Conservation (phyloP, 2,888 invertebrate species). For the Drosophila mulleri region DNA sequence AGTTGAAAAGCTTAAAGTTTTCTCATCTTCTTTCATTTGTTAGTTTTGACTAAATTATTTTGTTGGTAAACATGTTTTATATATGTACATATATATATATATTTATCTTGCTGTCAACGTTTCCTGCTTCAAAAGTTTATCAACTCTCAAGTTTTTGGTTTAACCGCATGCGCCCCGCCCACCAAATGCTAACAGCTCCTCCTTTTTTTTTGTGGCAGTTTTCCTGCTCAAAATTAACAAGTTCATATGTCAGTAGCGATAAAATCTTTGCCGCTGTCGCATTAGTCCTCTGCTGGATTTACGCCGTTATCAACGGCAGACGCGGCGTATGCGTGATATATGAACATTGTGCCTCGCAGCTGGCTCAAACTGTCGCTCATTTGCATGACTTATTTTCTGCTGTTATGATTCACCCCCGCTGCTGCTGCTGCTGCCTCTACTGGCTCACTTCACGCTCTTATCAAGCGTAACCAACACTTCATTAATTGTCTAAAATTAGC, state of each 20-base stretch:
- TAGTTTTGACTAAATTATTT: neutral
- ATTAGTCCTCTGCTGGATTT: constrained; percentile 25
- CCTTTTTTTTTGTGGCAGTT: constrained; percentile 3
- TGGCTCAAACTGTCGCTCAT: constrained; percentile 62
- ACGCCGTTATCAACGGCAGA: constrained; percentile 58
- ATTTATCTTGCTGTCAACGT: neutral
- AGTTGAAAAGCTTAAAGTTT: constrained; percentile 1
- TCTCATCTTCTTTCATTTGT: neutral
- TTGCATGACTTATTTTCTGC: constrained; percentile 72
- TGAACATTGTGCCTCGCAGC: constrained; percentile 31
- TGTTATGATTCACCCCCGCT: constrained; percentile 15
- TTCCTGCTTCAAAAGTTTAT: neutral
- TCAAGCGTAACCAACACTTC: constrained; percentile 78
- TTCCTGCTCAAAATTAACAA: constrained; percentile 66
- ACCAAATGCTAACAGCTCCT: constrained; percentile 4
- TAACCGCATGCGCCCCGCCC: neutral
- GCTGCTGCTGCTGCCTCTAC: neutral
- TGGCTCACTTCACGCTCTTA: constrained; percentile 60
- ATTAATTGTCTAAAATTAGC: constrained; percentile 82
- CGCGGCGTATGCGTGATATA: constrained; percentile 69
- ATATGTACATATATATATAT: neutral
- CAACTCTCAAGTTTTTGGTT: neutral
- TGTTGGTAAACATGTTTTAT: neutral
- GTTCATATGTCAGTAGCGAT: constrained; percentile 70
- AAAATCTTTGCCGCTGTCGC: constrained; percentile 28